These are phyloP conservation scores for Desmodus rotundus DNA, from an alignment of 2,113 vertebrate genomes.

Conservation along the genomic window DNA sequence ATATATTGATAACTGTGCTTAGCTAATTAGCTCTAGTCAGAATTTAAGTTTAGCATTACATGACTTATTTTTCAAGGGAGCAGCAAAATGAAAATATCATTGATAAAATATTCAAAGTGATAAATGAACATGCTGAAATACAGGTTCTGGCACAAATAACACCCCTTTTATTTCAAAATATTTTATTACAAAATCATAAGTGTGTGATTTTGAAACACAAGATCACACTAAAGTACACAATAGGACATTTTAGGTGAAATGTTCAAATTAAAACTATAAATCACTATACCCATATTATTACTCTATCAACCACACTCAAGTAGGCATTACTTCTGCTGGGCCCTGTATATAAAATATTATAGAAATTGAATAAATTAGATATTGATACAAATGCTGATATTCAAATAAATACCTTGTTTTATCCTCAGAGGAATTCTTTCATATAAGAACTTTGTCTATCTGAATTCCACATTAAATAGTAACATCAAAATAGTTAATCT, in stretches of 20 bases:
- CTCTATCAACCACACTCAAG: no score
- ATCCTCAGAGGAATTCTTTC: neutral
- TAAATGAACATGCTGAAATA: neutral
- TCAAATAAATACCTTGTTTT: neutral
- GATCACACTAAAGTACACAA: no score
- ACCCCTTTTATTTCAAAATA: no score
- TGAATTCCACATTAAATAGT: neutral
- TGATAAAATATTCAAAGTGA: neutral
- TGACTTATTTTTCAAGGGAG: neutral
- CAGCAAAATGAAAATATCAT: neutral
- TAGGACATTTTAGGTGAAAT: no score
- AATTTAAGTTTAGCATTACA: neutral
- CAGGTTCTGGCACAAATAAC: no score
- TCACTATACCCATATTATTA: no score
- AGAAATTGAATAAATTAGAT: neutral
- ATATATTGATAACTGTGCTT: neutral
- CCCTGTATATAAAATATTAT: neutral
- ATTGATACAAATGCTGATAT: neutral
- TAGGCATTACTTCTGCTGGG: no score
- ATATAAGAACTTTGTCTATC: neutral
- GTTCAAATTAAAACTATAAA: no score
- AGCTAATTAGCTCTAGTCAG: neutral
- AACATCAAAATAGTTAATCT: neutral
- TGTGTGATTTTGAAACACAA: no score
- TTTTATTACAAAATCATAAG: no score